Base-by-base conservation (phyloP, 2,888 invertebrate species). In the Alentia gelatinosa region DNA sequence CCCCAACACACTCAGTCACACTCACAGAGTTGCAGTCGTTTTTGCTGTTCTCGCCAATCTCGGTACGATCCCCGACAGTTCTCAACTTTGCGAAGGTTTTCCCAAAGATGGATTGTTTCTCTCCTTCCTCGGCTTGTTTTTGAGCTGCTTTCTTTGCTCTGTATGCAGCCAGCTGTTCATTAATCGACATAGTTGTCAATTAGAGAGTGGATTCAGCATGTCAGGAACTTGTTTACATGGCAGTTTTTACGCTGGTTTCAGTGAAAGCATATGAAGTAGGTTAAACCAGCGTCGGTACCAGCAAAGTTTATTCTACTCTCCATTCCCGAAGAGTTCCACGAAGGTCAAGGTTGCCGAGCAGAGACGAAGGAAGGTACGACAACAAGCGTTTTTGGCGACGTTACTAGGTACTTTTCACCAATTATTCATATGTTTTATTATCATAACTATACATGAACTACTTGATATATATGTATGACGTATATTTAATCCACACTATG, bases 321-420 rank as follows among this genome's bases (percentile, higher is more conserved):
- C 39, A 5, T 83, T 35, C 3, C 35, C 23, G 83, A 83, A 83
- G 83, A 83, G 39, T 26, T 83, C 83, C 37, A 83, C 15, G 7
- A 83, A 40, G 83, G 83, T 83, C 83, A 83, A 83, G 83, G 83
- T 35, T 39, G 83, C 26, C 37, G 23, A 83, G 35, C 83, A 39
- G 39, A 83, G 26, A 40, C 33, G 12, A 37, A 4, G n/a, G 23
- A 15, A 40, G 37, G 26, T 5, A 39, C 37, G 83, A 9, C 1
- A 50, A 15, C 12, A 50, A 50, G 50, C 23, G n/a, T n/a, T n/a
- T n/a, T n/a, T n/a, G n/a, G n/a, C 12, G 68, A 68, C 68, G 68
- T 68, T 5, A 68, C 68, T 30, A 68, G 33, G 68, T 68, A 30
- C 30, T 30, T 68, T 68, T 5, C 30, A 30, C 68, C 30, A 30